Evolutionary conservation across 2,113 vertebrate genomes (phyloP).

Genomic region (Myiagra hebetior): DNA sequence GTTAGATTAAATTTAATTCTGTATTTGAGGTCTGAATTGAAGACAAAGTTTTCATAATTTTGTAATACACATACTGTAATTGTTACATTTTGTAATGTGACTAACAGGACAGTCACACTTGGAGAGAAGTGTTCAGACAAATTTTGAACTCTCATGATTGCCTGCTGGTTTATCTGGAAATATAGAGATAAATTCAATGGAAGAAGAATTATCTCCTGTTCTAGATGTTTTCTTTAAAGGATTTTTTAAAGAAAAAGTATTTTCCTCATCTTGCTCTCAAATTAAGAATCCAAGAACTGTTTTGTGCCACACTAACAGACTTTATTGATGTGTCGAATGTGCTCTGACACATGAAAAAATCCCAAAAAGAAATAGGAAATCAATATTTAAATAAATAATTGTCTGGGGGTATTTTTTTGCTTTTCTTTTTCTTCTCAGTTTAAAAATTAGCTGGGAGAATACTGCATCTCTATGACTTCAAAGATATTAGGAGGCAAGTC

Average conservation of each 20-base stretch:
- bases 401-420: accelerated
- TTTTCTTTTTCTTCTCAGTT: neutral
- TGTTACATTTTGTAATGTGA: neutral
- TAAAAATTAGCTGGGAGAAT: neutral
- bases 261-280: neutral
- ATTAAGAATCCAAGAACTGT: neutral
- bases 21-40: neutral
- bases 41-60: neutral
- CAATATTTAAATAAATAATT: neutral
- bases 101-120: neutral
- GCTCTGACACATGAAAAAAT: neutral
- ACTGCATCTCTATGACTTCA: neutral
- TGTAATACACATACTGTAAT: neutral
- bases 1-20: neutral
- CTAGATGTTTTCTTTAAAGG: neutral
- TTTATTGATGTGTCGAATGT: neutral
- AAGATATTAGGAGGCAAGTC: neutral
- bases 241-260: neutral
- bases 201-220: neutral
- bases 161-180: neutral
- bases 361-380: neutral
- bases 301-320: neutral
- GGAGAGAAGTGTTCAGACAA: neutral
- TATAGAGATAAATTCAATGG: neutral
- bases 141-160: neutral